Evolutionary conservation across 2,888 invertebrate genomes (phyloP).

Genomic region (Gymnocheta viridis): DNA sequence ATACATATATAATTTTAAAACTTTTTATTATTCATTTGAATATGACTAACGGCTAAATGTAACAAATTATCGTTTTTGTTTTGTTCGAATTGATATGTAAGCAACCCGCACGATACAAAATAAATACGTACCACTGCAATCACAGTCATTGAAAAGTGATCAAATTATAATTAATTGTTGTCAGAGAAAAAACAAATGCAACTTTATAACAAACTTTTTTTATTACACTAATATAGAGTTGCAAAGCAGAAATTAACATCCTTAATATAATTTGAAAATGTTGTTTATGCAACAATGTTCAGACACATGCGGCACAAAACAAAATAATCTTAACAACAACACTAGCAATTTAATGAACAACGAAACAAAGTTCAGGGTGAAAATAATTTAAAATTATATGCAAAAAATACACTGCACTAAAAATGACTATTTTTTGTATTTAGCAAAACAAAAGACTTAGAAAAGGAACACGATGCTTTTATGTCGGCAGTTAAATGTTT

Average conservation of each 20-base stretch:
- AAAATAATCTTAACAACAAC: neutral
- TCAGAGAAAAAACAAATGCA: constrained; percentile 29
- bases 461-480: constrained; percentile 14
- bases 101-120: constrained; percentile 36
- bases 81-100: constrained; percentile 43
- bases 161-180: constrained; percentile 19
- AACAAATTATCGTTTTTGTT: constrained; percentile 7
- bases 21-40: neutral
- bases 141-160: constrained; percentile 39
- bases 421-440: neutral
- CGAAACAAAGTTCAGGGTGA: constrained; percentile 51
- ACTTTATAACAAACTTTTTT: neutral
- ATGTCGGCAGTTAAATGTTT: neutral
- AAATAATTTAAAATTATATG: constrained; percentile 32
- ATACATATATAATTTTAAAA: neutral
- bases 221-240: constrained; percentile 26
- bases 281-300: constrained; percentile 55
- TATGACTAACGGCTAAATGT: constrained; percentile 5
- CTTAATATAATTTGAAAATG: constrained; percentile 23
- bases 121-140: neutral
- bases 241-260: constrained; percentile 26
- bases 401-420: constrained; percentile 5
- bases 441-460: constrained; percentile 41
- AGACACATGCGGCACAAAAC: constrained; percentile 27
- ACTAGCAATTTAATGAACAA: neutral